Conservation (phyloP, 2,113 vertebrate species). For the Thalassarche chlororhynchos region DNA sequence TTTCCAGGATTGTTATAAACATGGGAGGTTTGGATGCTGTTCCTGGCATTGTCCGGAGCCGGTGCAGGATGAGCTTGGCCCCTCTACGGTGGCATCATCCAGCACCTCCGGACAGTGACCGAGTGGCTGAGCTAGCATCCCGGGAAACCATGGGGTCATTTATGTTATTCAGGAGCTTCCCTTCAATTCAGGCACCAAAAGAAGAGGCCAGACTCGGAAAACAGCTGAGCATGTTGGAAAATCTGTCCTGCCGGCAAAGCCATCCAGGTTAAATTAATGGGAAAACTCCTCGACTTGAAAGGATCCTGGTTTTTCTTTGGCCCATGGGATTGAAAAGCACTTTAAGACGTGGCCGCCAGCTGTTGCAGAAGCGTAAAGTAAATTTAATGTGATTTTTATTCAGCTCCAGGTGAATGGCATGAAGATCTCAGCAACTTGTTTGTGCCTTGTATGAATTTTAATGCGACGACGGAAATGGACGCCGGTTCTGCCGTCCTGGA, state of each 20-base stretch:
- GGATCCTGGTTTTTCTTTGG: not conserved
- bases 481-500: not conserved
- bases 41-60: not conserved
- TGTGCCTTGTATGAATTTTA: not conserved
- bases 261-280: not conserved
- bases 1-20: not conserved
- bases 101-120: not conserved
- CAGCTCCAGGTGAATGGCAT: not conserved
- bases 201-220: not conserved
- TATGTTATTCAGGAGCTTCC: not conserved
- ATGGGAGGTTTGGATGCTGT: not conserved
- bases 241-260: not conserved
- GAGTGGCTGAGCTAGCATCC: not conserved
- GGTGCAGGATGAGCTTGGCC: not conserved
- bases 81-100: not conserved
- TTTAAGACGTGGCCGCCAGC: not conserved
- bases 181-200: not conserved
- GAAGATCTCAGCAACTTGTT: not conserved
- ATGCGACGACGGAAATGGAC: not conserved
- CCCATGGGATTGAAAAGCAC: not conserved
- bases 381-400: constrained; percentile 11
- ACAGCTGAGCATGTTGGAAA: not conserved
- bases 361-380: not conserved
- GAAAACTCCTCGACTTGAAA: not conserved
- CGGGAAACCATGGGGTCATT: not conserved